Conservation (phyloP, 2,797 vertebrate genomes). For the Synanceia verrucosa region DNA sequence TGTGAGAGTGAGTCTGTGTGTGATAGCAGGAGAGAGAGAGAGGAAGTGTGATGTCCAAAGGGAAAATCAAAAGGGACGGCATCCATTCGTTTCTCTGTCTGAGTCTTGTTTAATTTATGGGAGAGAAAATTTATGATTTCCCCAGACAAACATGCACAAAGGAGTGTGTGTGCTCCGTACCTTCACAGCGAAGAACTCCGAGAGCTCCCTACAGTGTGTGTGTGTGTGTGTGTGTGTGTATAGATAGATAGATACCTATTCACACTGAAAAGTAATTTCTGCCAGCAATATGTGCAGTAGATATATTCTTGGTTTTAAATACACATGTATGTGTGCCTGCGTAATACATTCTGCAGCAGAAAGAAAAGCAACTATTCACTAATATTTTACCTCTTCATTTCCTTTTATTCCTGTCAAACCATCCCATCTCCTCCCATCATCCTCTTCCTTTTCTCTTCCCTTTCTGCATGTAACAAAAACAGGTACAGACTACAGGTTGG, state of each 20-base stretch:
- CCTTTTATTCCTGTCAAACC: not conserved
- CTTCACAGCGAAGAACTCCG: constrained; percentile 8
- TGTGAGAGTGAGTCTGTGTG: not conserved
- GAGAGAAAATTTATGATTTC: constrained; percentile 48
- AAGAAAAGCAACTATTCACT: constrained; percentile 34
- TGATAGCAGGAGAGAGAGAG: constrained; percentile 3
- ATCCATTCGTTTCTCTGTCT: constrained; percentile 47
- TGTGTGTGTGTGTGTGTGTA: no score
- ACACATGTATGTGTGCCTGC: not conserved
- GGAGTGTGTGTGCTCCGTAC: constrained; percentile 21
- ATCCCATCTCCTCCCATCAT: not conserved
- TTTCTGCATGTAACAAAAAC: constrained; percentile 22
- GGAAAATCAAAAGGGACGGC: constrained; percentile 59
- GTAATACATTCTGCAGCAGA: constrained; percentile 16
- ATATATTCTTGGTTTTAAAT: constrained; percentile 5
- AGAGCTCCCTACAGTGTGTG: no score
- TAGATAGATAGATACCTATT: no score
- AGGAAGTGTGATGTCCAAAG: constrained; percentile 43
- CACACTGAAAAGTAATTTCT: constrained; percentile 50
- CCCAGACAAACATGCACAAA: constrained; percentile 43
- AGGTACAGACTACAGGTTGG: not conserved
- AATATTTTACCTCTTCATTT: no score
- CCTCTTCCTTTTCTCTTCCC: no score
- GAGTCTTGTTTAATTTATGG: constrained; percentile 58
- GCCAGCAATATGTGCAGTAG: constrained; percentile 6